phyloP scores from a whole-genome alignment of 1,140 invertebrate species.

The Lepidurus apus region DNA sequence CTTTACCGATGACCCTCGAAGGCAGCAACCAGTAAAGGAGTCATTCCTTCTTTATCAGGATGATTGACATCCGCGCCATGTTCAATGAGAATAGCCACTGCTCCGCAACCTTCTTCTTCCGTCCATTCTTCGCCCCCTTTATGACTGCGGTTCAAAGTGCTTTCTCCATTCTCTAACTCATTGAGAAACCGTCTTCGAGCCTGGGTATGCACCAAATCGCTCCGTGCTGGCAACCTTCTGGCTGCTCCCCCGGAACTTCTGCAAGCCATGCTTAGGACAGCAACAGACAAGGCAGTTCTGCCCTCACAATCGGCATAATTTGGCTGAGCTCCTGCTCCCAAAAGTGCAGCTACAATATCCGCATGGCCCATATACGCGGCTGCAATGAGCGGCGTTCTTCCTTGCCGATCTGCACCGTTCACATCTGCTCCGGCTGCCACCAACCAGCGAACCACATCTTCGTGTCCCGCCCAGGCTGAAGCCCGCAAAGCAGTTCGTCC shows the following conservation, averaged over 20 bases:
- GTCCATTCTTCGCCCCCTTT: conserved; percentile 19
- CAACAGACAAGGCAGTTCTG: conserved; percentile 83
- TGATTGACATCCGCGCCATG: conserved; percentile 80
- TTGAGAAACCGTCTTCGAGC: background rate
- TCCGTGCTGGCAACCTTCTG: background rate
- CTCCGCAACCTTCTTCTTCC: conserved; percentile 30
- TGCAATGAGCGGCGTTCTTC: conserved; percentile 69
- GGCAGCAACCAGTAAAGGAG: conserved; percentile 84
- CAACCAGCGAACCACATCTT: conserved; percentile 72
- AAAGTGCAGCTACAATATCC: conserved; percentile 78
- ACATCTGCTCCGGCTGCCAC: conserved; percentile 72
- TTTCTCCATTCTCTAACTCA: conserved; percentile 16
- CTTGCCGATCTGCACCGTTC: conserved; percentile 76
- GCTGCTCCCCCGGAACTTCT: conserved; percentile 4
- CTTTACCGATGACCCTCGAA: conserved; percentile 81
- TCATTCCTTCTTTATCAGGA: conserved; percentile 86
- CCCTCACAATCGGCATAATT: conserved; percentile 85
- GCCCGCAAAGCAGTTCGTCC: conserved; percentile 81
- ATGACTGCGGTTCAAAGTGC: conserved; percentile 7
- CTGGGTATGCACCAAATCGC: conserved; percentile 14
- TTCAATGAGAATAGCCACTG: conserved; percentile 61
- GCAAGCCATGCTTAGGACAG: conserved; percentile 70
- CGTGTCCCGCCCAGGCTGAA: conserved; percentile 88
- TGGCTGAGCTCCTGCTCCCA: conserved; percentile 78
- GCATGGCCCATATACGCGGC: conserved; percentile 81